Conservation (phyloP, 2,797 vertebrate genomes). For the Oreortyx pictus region DNA sequence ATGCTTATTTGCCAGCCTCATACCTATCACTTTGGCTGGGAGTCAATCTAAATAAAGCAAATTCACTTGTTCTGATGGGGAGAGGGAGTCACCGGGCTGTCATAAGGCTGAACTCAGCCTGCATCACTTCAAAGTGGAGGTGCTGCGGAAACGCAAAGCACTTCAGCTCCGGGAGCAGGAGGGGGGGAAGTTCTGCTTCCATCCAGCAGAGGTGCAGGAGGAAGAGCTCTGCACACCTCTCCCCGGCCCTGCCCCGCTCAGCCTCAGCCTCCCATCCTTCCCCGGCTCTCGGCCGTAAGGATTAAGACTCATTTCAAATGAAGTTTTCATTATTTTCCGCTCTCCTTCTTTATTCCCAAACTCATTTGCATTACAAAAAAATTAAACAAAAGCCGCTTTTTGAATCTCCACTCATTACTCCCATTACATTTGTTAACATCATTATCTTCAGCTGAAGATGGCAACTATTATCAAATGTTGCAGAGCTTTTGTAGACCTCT, state of each 20-base stretch:
- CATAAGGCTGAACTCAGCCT: conserved; percentile 51
- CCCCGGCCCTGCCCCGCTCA: background rate
- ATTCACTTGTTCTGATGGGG: conserved; percentile 32
- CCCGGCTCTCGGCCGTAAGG: conserved; percentile 3
- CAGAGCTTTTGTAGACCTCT: conserved; percentile 73
- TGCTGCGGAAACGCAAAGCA: background rate
- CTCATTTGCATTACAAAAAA: conserved; percentile 83
- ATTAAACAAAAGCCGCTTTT: conserved; percentile 82
- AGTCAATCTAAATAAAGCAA: conserved; percentile 69
- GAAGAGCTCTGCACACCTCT: background rate
- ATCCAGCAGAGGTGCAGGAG: background rate
- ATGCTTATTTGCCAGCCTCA: conserved; percentile 67
- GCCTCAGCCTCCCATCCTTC: background rate
- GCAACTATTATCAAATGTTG: conserved; percentile 77
- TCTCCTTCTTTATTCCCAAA: conserved; percentile 71
- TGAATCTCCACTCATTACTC: conserved; percentile 80
- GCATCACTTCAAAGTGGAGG: conserved; percentile 1
- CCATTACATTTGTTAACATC: conserved; percentile 82
- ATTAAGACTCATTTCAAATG: conserved; percentile 75
- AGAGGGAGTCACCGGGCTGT: conserved; percentile 58
- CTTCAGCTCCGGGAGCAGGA: background rate
- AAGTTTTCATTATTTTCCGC: conserved; percentile 56
- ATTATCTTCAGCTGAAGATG: conserved; percentile 79
- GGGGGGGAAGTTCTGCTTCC: background rate
- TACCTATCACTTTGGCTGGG: conserved; percentile 65